These are phyloP conservation scores for Dipodomys merriami DNA, from an alignment of 2,113 vertebrate genomes.

Conservation along the genomic window DNA sequence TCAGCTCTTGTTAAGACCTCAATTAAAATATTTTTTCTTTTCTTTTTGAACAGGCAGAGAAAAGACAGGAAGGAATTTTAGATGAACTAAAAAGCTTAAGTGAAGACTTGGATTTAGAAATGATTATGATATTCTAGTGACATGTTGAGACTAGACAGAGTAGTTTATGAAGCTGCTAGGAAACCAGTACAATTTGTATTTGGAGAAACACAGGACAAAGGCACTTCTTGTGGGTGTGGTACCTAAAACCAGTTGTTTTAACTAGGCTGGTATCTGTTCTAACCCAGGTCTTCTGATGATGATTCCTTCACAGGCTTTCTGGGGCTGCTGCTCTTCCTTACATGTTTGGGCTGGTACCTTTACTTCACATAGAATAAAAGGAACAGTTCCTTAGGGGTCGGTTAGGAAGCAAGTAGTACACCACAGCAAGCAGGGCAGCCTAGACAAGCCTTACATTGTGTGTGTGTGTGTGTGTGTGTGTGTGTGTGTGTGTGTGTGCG, in stretches of 20 bases:
- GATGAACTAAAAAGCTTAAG: neutral
- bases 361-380: neutral
- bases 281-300: neutral
- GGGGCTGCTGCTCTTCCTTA: neutral
- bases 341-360: neutral
- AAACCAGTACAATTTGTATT: neutral
- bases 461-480: too few relatives aligned
- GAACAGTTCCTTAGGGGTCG: neutral
- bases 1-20: neutral
- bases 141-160: neutral
- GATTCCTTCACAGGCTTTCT: neutral
- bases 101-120: neutral
- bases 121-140: neutral
- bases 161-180: neutral
- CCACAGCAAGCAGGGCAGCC: neutral
- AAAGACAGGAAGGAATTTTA: neutral
- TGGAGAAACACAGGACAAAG: neutral
- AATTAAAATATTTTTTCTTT: neutral
- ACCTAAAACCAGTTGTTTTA: neutral
- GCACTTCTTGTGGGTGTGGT: neutral
- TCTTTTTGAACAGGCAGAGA: neutral
- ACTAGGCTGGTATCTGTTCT: neutral
- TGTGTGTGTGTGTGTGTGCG: too few relatives aligned
- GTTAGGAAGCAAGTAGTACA: neutral
- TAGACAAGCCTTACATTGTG: neutral